Conservation (phyloP, 1,140 invertebrate genomes). For the Drosophila elegans region DNA sequence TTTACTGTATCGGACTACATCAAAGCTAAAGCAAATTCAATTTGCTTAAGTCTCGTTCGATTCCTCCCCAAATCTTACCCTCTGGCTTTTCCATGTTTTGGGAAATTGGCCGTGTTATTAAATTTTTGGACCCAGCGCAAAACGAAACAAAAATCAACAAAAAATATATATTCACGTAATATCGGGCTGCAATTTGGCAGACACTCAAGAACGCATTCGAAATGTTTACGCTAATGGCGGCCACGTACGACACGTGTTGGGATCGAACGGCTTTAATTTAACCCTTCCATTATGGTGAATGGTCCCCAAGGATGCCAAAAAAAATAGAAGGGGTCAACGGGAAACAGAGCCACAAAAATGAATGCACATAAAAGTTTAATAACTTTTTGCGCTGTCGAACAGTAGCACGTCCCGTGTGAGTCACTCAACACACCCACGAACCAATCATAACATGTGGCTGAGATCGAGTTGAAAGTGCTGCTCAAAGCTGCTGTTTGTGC, state of each 20-base stretch:
- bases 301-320: conserved; percentile 17
- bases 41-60: conserved; percentile 24
- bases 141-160: conserved; percentile 27
- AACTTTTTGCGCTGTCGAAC: conserved; percentile 65
- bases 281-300: conserved; percentile 40
- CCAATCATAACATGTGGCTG: conserved; percentile 81
- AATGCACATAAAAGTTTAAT: conserved; percentile 73
- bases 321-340: background rate
- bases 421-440: conserved; percentile 64
- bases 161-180: conserved; percentile 16
- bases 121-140: conserved; percentile 51
- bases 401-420: conserved; percentile 80
- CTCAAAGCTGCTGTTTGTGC: conserved; percentile 24
- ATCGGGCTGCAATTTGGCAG: conserved; percentile 55
- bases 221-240: conserved; percentile 73
- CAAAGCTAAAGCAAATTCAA: conserved; percentile 23
- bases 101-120: conserved; percentile 67
- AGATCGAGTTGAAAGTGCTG: conserved; percentile 53
- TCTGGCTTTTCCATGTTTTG: conserved; percentile 24
- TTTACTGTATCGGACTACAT: background rate
- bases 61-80: conserved; percentile 1
- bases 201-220: conserved; percentile 64
- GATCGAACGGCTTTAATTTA: conserved; percentile 25
- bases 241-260: conserved; percentile 67
- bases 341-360: conserved; percentile 22